Evolutionary conservation across 2,888 invertebrate species (phyloP), one percentile per base, ranked within the genome.

Genomic region (Nemotelus nigrinus): DNA sequence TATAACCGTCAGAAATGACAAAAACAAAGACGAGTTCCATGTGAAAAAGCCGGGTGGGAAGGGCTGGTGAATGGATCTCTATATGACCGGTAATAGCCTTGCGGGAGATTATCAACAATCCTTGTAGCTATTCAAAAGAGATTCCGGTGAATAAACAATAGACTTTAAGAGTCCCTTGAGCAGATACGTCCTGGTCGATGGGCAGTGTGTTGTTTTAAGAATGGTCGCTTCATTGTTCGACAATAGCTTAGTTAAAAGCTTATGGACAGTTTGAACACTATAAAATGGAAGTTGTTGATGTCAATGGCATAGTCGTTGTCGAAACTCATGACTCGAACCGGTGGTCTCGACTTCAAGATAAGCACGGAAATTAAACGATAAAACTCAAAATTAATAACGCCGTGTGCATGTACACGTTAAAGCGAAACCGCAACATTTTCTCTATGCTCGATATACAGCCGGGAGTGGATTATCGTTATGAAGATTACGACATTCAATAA

Each of bases 21-120:
- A 71, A 71, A 71, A 45, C 55, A 43, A 53, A 68, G 68, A 65
- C 47, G 65, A 10, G 47, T 47, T 43, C 25, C 41, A 43, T 45
- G 5, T 45, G 45, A 65, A 45, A 44, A 8, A 41, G 25, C 25
- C 5, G 63, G n/a, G 43, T 3, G 63, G 25, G 63, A 43, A 63
- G 10, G 8, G 57, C 8, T 25, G 57, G 57, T 25, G 25, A 50
- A 8, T 25, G 60, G 6, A 63, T 39, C 68, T 68, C 25, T 50
- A 2, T 47, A 71, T 57, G 71, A 43, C 71, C 55, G 50, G 55
- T 64, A 68, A 64, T 58, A 55, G 72, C 57, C 72, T 68, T 76
- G 76, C 64, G 76, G 76, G 78, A 70, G 78, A 76, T 78, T 78
- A 78, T 78, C 76, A 78, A 78, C 74, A 76, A 78, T 78, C 74